phyloP scores from a whole-genome alignment of 2,797 vertebrate genomes.

The Tachyglossus aculeatus region DNA sequence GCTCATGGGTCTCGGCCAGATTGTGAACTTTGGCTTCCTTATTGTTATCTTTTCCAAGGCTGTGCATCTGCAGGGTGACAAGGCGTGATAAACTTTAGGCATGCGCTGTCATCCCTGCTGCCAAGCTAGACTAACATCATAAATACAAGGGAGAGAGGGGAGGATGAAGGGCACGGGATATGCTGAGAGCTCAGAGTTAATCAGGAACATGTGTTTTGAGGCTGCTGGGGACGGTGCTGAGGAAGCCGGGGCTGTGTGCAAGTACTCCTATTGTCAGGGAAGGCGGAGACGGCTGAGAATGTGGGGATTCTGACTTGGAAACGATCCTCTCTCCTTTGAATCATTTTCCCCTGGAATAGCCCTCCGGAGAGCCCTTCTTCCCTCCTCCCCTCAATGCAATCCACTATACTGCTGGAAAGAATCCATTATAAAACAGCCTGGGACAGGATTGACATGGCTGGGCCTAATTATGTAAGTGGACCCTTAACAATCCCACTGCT shows the following conservation, averaged over 20 bases:
- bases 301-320: background rate
- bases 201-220: background rate
- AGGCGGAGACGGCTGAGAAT: background rate
- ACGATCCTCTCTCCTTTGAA: background rate
- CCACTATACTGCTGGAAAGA: no score
- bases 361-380: background rate
- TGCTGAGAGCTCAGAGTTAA: background rate
- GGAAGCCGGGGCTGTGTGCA: background rate
- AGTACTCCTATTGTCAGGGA: background rate
- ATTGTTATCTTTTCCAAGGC: background rate
- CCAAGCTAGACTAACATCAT: background rate
- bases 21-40: background rate
- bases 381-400: background rate
- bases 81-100: accelerated
- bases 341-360: no score
- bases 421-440: no score
- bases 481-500: no score
- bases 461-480: no score
- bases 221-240: background rate
- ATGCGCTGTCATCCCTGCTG: accelerated
- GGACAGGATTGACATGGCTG: no score
- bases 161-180: background rate
- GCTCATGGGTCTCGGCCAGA: no score
- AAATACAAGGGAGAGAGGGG: accelerated
- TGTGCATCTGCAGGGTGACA: background rate